A percentile compares a stretch with the other conserved stretches of the same genome.
These are phyloP conservation scores for Xanthorhoe spadicearia DNA, from an alignment of 2,888 invertebrate genomes.

Conservation along the genomic window DNA sequence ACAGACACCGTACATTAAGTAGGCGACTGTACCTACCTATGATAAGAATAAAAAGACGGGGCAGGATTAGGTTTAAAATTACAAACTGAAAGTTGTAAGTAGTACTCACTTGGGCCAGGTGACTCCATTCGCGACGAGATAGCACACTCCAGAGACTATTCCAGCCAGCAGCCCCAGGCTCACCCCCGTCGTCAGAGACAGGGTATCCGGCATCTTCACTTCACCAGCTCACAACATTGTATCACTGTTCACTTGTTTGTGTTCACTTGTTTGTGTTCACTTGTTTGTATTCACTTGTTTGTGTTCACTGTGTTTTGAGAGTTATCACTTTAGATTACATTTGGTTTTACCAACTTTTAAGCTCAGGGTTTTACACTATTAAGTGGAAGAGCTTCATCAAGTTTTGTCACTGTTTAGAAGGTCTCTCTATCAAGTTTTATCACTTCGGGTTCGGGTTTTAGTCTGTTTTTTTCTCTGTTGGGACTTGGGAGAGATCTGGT, in stretches of 20 bases:
- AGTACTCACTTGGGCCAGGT: slow-evolving; percentile 81
- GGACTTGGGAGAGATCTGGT: too few species aligned
- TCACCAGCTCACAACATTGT: slow-evolving; percentile 11
- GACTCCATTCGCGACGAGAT: slow-evolving; percentile 84
- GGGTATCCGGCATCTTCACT: slow-evolving; percentile 80
- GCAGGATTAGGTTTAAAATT: background rate
- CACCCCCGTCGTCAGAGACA: slow-evolving; percentile 85
- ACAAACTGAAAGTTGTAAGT: background rate
- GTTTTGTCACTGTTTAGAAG: too few species aligned
- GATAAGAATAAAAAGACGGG: too few species aligned
- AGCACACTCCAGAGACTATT: slow-evolving; percentile 88
- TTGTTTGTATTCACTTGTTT: background rate
- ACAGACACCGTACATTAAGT: too few species aligned
- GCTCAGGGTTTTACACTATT: too few species aligned
- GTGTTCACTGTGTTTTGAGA: background rate
- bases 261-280: background rate
- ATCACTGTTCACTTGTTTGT: background rate
- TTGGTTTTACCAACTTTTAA: too few species aligned
- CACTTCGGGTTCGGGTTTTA: too few species aligned
- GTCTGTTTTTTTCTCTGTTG: too few species aligned
- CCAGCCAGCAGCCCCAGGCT: slow-evolving; percentile 88
- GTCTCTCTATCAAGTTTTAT: too few species aligned
- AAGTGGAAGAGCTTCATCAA: too few species aligned
- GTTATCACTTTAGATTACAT: background rate
- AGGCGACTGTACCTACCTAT: too few species aligned